Evolutionary conservation across 2,888 invertebrate genomes (phyloP), one percentile per base, ranked within the genome.

Genomic region (Apamea epomidion): DNA sequence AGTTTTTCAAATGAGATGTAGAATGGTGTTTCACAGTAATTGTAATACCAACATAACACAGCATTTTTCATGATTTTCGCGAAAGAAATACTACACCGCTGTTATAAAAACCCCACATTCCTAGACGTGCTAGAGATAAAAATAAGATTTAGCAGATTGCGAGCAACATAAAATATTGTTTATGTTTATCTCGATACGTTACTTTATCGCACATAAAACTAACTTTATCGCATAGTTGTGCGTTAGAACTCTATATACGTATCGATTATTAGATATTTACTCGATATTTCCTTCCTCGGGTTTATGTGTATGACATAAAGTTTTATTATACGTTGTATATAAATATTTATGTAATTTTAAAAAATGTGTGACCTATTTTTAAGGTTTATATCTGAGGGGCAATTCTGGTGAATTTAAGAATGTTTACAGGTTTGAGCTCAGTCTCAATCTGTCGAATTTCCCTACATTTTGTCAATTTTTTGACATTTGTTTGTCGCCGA

Each of bases 101-200:
- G 8, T 10, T 76, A 51, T 84, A 62, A 65, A 64, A 72, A 85
- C 87, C 74, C 32, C 54, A 82, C 85, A 90, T 90, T 88, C 90
- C 80, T 77, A 84, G 83, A 83, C 88, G 82, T 81, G 78, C 88
- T n/a, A 89, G 89, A 92, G 92, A 95, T 96, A 96, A 95, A 96
- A 95, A 93, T 94, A 93, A 94, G 95, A 95, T 96, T 94, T 94
- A 94, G 94, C 94, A 95, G 95, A 96, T 95, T 95, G 94, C 94
- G 90, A 91, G 90, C 91, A 90, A 92, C 95, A 95, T 97, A 96
- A 96, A 97, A 96, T 95, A 96, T 95, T 94, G 95, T 96, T 95
- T 96, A 96, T 95, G 94, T 94, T 94, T 93, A 95, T 95, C 93
- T 92, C 92, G 91, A 94, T 94, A 94, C 92, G 93, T 94, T 93